Evolutionary conservation across 2,797 vertebrate genomes (phyloP), one percentile per base, ranked within the genome.

Genomic region (Hozukius guyotensis): DNA sequence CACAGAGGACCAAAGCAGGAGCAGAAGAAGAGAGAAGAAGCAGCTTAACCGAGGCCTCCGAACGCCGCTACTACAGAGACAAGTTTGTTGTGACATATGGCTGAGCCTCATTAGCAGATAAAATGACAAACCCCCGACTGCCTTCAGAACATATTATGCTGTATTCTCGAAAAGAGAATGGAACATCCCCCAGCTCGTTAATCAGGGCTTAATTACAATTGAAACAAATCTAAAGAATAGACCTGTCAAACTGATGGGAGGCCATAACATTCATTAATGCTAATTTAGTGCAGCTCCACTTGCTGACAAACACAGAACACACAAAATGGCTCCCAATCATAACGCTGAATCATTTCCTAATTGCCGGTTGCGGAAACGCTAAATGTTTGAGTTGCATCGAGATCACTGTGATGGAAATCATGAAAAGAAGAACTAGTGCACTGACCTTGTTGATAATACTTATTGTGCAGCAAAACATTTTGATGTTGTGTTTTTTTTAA

Each of bases 121-220:
- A 91, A 91, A 88, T 88, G 91, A 93, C 90, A 90, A 85, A 83
- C 75, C 89, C 84, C 73, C 79, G 89, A 93, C 89, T 93, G 93
- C 92, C 88, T 92, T 94, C 91, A 88, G 86, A 92, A 92, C 89
- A 89, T 90, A 93, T 91, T 90, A 93, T 46, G 14, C 83, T 72
- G 78, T 84, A 90, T 91, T 92, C 87, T 83, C 78, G 81, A 88
- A 90, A 88, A 89, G 88, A 93, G 89, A 92, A 88, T 88, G 80
- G 87, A 92, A 89, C 83, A 75, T 87, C 81, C 84, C 80, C 83
- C 61, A 71, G 84, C 90, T 91, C 75, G 78, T 95, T 94, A 94
- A 95, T 95, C 92, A 94, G 87, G 63, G 63, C 88, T 90, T 94
- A 94, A 94, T 94, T 94, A 93, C 92, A 94, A 93, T 94, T 94